Evolutionary conservation across 2,797 vertebrate genomes (phyloP).

Genomic region (Eulemur rubriventer): DNA sequence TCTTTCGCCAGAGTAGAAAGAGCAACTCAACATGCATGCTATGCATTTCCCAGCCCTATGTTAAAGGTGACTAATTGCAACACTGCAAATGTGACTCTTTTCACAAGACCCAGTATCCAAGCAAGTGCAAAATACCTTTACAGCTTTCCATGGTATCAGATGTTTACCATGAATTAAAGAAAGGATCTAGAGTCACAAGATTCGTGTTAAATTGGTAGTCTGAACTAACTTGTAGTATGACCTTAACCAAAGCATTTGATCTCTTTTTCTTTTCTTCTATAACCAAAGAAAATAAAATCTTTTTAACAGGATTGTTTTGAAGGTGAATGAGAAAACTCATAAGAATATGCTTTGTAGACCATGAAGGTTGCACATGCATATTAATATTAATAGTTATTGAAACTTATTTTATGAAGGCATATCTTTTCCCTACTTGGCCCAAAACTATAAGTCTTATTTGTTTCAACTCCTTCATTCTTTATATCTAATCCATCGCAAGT

Average conservation of each 20-base stretch:
- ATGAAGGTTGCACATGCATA: neutral
- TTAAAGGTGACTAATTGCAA: neutral
- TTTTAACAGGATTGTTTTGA: neutral
- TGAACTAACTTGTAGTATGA: neutral
- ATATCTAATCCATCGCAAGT: neutral
- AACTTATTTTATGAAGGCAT: neutral
- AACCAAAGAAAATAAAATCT: neutral
- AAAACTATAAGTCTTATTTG: neutral
- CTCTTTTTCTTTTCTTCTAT: neutral
- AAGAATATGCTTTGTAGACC: neutral
- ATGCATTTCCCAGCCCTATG: neutral
- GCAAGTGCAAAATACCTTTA: neutral
- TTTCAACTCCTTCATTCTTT: neutral
- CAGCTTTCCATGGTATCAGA: neutral
- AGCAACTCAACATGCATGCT: neutral
- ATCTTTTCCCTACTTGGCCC: neutral
- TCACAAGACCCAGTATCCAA: neutral
- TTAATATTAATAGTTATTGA: neutral
- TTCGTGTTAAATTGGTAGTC: neutral
- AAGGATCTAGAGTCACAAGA: neutral
- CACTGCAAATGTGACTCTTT: neutral
- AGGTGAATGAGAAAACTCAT: neutral
- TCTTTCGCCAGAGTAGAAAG: slow-evolving; percentile 13
- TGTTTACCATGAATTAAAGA: neutral
- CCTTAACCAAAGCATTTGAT: neutral